Conservation (phyloP, 2,113 vertebrate species). For the Cisticola juncidis region DNA sequence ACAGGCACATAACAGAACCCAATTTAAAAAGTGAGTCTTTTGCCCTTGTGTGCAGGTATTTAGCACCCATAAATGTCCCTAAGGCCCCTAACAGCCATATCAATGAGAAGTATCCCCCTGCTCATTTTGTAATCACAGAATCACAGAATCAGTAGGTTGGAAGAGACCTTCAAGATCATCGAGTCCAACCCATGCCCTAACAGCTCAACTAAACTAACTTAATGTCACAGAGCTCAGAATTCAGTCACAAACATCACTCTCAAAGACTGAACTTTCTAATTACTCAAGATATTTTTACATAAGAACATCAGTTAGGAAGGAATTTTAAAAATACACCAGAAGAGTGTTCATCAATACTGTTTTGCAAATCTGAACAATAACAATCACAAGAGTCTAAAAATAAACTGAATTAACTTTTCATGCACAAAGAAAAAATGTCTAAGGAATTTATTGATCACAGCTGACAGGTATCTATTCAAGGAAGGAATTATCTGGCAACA, state of each 20-base stretch:
- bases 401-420: neutral
- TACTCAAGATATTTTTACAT: neutral
- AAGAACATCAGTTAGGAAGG: neutral
- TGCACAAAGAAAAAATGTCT: neutral
- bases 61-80: neutral
- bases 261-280: neutral
- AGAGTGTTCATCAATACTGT: neutral
- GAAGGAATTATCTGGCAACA: neutral
- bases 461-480: neutral
- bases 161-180: no score
- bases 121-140: neutral
- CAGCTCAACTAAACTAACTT: no score
- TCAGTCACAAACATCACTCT: neutral
- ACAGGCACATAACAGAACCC: neutral
- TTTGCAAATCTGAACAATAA: neutral
- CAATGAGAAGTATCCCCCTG: rapidly evolving
- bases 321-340: neutral
- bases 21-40: neutral
- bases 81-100: neutral
- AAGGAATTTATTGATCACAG: constrained; percentile 1
- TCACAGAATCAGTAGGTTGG: no score
- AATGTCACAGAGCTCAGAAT: neutral
- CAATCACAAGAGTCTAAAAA: neutral
- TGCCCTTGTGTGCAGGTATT: neutral
- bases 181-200: no score